Percentiles rank a stretch among this genome's conserved stretches.
Conservation (phyloP, 35 echinoderm and acorn worm species). For the Lytechinus pictus region DNA sequence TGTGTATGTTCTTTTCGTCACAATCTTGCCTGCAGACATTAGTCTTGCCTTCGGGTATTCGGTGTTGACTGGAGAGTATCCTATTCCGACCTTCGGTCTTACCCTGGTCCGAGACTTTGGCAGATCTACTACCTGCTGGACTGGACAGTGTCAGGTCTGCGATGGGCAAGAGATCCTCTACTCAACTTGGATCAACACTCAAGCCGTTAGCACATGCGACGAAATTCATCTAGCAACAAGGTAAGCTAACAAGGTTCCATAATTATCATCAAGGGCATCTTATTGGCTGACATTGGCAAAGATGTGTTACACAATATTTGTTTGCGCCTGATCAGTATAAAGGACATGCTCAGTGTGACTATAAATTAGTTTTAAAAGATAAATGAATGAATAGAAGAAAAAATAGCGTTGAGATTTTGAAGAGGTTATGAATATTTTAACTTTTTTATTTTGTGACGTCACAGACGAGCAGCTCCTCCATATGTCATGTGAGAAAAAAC, state of each 20-base stretch:
- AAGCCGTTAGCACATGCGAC: slow-evolving; percentile 60
- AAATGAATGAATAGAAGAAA: too few species aligned
- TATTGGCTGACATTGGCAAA: too few species aligned
- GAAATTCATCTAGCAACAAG: slow-evolving; percentile 58
- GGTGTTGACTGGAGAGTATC: background rate
- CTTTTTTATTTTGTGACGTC: too few species aligned
- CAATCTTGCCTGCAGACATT: slow-evolving; percentile 34
- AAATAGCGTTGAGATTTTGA: too few species aligned
- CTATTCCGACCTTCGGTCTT: slow-evolving; percentile 86
- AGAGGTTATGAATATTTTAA: too few species aligned
- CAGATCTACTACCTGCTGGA: slow-evolving; percentile 84
- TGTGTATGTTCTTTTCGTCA: background rate
- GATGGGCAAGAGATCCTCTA: slow-evolving; percentile 76
- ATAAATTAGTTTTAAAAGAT: too few species aligned
- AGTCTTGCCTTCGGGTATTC: slow-evolving; percentile 83
- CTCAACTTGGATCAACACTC: slow-evolving; percentile 84
- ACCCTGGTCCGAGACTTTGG: slow-evolving; percentile 80
- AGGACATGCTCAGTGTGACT: too few species aligned
- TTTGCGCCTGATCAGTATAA: too few species aligned
- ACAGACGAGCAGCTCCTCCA: too few species aligned
- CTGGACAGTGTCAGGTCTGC: slow-evolving; percentile 91
- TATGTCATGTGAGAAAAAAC: too few species aligned
- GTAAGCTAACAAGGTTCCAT: slow-evolving; percentile 47
- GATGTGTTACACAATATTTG: too few species aligned
- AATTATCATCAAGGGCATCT: too few species aligned